Evolutionary conservation across 1,140 invertebrate genomes (phyloP).

Genomic region (Delia radicum): DNA sequence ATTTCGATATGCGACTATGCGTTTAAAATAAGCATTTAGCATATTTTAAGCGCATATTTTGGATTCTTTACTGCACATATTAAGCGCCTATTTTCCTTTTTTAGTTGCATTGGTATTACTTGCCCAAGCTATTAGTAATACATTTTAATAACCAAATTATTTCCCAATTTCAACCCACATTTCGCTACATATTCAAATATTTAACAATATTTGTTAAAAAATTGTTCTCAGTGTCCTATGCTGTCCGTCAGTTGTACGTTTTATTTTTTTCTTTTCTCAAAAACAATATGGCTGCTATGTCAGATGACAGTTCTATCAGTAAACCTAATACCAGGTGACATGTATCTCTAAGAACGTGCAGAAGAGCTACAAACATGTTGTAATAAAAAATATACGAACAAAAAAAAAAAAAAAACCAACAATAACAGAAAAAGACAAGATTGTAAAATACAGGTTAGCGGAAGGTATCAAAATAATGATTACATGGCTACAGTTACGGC

Average conservation of each 20-base stretch:
- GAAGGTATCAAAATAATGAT: constrained; percentile 11
- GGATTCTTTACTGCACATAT: too few relatives aligned
- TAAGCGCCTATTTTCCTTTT: too few relatives aligned
- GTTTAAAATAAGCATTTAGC: too few relatives aligned
- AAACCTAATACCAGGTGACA: constrained; percentile 23
- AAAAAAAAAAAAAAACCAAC: not conserved
- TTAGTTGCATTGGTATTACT: too few relatives aligned
- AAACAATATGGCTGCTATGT: constrained; percentile 11
- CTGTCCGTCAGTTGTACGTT: not conserved
- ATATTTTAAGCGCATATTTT: too few relatives aligned
- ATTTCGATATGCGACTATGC: too few relatives aligned
- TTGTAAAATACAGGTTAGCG: constrained; percentile 16
- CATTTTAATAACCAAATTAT: too few relatives aligned
- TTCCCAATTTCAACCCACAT: too few relatives aligned
- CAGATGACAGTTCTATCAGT: constrained; percentile 22
- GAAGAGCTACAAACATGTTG: not conserved
- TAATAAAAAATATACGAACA: not conserved
- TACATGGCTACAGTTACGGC: not conserved
- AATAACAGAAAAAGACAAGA: not conserved
- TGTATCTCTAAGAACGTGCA: constrained; percentile 16
- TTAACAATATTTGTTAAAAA: not conserved
- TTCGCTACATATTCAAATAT: too few relatives aligned
- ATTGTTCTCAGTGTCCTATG: not conserved
- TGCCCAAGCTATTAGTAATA: too few relatives aligned
- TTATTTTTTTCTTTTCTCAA: too few relatives aligned